Evolutionary conservation across 2,888 invertebrate species (phyloP).

Genomic region (Lycaena phlaeas): DNA sequence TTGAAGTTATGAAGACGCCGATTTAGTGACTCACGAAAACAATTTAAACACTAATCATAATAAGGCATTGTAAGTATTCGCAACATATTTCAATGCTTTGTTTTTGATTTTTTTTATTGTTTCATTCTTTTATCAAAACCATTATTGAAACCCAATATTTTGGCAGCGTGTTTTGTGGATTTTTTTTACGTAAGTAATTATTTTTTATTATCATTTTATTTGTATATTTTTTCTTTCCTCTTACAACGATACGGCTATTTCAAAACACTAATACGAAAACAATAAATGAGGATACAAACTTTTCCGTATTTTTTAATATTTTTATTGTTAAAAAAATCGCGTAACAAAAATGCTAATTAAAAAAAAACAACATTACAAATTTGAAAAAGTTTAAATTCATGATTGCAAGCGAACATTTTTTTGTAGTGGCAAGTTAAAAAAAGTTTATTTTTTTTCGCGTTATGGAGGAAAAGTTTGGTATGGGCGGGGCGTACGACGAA

Average conservation of each 20-base stretch:
- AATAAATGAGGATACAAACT: too few species aligned
- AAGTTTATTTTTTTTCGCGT: constrained; percentile 44
- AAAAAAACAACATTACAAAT: too few species aligned
- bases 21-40: constrained; percentile 64
- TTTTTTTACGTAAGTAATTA: neutral
- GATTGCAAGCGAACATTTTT: neutral
- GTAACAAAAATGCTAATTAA: too few species aligned
- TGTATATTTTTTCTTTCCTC: too few species aligned
- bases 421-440: constrained; percentile 16
- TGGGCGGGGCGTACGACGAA: constrained; percentile 61
- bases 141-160: too few species aligned
- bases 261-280: too few species aligned
- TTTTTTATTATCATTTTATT: neutral
- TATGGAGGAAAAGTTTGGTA: constrained; percentile 55
- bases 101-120: too few species aligned
- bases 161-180: neutral
- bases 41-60: constrained; percentile 44
- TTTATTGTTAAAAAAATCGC: too few species aligned
- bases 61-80: constrained; percentile 53
- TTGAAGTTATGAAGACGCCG: constrained; percentile 68
- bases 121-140: neutral
- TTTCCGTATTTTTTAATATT: too few species aligned
- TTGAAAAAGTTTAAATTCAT: neutral
- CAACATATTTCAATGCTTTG: too few species aligned
- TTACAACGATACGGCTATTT: too few species aligned